Evolutionary conservation across 2,797 vertebrate species (phyloP).

Genomic region (Luscinia luscinia): DNA sequence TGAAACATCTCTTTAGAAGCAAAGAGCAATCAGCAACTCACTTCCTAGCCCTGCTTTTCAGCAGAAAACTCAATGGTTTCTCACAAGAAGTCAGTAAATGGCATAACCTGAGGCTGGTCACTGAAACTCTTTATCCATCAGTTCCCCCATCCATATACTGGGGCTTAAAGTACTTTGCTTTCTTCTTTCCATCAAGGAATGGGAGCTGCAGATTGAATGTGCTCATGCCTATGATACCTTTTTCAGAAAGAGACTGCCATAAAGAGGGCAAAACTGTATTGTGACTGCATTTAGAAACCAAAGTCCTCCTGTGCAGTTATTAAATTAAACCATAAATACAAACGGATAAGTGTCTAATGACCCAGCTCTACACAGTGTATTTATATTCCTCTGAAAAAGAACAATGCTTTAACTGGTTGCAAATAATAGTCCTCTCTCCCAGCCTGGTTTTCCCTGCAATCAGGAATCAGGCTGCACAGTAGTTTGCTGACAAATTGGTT

Average conservation of each 20-base stretch:
- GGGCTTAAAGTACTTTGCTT: not conserved
- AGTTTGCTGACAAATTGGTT: constrained; percentile 72
- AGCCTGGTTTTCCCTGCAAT: constrained; percentile 39
- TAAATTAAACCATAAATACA: constrained; percentile 70
- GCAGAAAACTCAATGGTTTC: not conserved
- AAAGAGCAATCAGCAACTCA: not conserved
- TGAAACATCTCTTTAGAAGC: not conserved
- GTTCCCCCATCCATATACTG: fast-evolving
- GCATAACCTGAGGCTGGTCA: not conserved
- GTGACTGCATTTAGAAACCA: constrained; percentile 14
- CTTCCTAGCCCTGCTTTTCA: not conserved
- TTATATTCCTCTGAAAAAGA: constrained; percentile 58
- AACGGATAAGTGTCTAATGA: constrained; percentile 55
- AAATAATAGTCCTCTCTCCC: constrained; percentile 44
- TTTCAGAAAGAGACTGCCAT: not conserved
- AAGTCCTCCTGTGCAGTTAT: constrained; percentile 29
- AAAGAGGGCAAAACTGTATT: not conserved
- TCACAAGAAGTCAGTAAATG: not conserved
- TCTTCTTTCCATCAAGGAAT: not conserved
- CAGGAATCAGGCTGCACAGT: constrained; percentile 50
- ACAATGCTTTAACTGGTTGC: constrained; percentile 31
- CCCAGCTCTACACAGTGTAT: constrained; percentile 33
- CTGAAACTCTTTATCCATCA: not conserved
- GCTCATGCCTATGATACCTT: not conserved
- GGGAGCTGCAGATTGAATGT: not conserved